Percentiles rank a stretch among this genome's conserved stretches.
Evolutionary conservation across 2,888 invertebrate species (phyloP).

Genomic region (Rhamnusium bicolor): DNA sequence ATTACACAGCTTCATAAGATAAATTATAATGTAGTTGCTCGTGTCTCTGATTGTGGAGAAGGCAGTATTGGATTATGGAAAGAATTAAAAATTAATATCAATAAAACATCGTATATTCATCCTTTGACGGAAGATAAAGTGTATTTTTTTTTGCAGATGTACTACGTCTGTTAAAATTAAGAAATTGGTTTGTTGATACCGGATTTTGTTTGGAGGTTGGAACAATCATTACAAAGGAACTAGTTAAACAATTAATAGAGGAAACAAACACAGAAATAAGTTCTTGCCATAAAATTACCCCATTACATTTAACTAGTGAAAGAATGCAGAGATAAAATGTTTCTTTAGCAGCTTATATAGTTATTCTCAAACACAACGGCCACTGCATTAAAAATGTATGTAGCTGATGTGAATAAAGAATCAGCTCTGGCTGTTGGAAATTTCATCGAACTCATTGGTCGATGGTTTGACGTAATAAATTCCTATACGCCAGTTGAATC

Average conservation of each 20-base stretch:
- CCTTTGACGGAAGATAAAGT: conserved; percentile 40
- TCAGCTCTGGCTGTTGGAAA: conserved; percentile 18
- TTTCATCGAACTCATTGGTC: too few relatives aligned
- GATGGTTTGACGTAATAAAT: too few relatives aligned
- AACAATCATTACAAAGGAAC: conserved; percentile 41
- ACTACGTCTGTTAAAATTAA: conserved; percentile 47
- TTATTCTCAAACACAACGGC: conserved; percentile 54
- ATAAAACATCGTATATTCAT: conserved; percentile 21
- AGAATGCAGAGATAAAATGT: conserved; percentile 52
- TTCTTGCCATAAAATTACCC: conserved; percentile 38
- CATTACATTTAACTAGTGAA: conserved; percentile 46
- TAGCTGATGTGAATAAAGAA: conserved; percentile 1
- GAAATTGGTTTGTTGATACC: conserved; percentile 48
- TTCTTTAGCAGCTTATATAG: conserved; percentile 52
- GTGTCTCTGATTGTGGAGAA: conserved; percentile 57
- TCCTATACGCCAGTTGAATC: too few relatives aligned
- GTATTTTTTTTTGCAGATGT: conserved; percentile 49
- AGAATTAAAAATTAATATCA: background rate
- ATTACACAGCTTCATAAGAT: conserved; percentile 39
- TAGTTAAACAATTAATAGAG: conserved; percentile 35
- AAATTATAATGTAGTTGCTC: conserved; percentile 57
- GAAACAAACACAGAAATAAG: conserved; percentile 35
- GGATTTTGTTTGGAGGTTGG: conserved; percentile 51
- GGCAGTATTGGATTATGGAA: conserved; percentile 38
- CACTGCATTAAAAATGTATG: conserved; percentile 46